Evolutionary conservation across 2,113 vertebrate species (phyloP).

Genomic region (Stigmatopora argus): DNA sequence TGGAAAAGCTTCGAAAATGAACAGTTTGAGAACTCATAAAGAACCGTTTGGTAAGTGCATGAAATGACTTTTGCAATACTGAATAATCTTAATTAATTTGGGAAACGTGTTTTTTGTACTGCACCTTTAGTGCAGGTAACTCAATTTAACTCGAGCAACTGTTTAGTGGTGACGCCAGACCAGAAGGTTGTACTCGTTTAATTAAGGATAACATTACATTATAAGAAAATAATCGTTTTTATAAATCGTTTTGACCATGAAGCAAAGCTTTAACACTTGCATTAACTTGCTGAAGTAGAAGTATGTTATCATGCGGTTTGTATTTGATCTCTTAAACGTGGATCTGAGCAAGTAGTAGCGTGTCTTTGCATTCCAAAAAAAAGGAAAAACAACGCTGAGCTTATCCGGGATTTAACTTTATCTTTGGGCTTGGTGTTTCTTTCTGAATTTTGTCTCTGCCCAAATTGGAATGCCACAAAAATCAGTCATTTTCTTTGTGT

Average conservation of each 20-base stretch:
- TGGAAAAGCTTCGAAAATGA: slow-evolving; percentile 51
- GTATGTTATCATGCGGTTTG: slow-evolving; percentile 68
- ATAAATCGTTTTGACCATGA: too few species aligned
- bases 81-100: background rate
- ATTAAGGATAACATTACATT: background rate
- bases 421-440: slow-evolving; percentile 33
- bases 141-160: background rate
- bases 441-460: background rate
- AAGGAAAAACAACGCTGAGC: slow-evolving; percentile 61
- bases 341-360: slow-evolving; percentile 59
- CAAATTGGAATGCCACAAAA: slow-evolving; percentile 4
- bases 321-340: slow-evolving; percentile 69
- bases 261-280: too few species aligned
- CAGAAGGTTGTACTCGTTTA: background rate
- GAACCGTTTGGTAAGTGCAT: slow-evolving; percentile 61
- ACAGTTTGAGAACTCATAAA: slow-evolving; percentile 52
- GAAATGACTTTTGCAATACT: background rate
- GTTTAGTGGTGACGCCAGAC: background rate
- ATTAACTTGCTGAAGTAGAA: too few species aligned
- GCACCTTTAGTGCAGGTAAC: background rate
- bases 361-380: slow-evolving; percentile 60
- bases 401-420: slow-evolving; percentile 50
- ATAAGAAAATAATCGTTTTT: slow-evolving; percentile 6
- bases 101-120: background rate
- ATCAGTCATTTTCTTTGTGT: background rate